Conservation (phyloP, 2,888 invertebrate genomes). For the Sabellastarte sp. region DNA sequence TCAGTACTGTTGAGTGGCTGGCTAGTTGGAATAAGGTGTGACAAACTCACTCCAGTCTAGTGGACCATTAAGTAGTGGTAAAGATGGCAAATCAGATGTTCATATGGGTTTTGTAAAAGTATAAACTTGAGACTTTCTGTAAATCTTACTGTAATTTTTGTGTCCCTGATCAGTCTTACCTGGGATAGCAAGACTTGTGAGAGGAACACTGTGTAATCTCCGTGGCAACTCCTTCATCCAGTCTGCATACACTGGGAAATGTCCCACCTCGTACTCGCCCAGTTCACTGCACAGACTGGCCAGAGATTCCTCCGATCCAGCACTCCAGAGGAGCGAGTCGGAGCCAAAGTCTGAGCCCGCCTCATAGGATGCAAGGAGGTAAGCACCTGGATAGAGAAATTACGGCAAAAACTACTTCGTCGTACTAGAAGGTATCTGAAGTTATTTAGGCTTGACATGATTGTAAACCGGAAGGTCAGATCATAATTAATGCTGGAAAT, state of each 20-base stretch:
- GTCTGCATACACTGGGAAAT: conserved; percentile 24
- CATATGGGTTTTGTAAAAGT: no score
- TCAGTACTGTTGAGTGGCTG: no score
- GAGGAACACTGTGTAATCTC: conserved; percentile 22
- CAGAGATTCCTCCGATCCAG: conserved; percentile 5
- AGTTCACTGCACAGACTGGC: background rate
- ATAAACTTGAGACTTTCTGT: no score
- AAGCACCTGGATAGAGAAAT: background rate
- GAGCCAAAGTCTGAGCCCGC: background rate
- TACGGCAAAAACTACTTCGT: background rate
- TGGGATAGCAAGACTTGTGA: conserved; percentile 27
- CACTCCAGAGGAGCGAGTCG: background rate
- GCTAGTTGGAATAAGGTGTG: no score
- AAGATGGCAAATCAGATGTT: background rate
- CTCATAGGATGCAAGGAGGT: background rate
- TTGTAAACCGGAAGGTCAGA: no score
- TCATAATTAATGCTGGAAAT: no score
- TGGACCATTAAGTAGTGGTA: no score
- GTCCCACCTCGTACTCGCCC: conserved; percentile 4
- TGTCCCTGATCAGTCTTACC: conserved; percentile 18
- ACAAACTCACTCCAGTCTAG: no score
- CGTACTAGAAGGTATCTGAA: background rate
- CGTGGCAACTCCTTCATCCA: conserved; percentile 29
- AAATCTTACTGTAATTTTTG: no score
- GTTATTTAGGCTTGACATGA: no score